Conservation (phyloP, 2,797 vertebrate genomes). For the Mus caroli region DNA sequence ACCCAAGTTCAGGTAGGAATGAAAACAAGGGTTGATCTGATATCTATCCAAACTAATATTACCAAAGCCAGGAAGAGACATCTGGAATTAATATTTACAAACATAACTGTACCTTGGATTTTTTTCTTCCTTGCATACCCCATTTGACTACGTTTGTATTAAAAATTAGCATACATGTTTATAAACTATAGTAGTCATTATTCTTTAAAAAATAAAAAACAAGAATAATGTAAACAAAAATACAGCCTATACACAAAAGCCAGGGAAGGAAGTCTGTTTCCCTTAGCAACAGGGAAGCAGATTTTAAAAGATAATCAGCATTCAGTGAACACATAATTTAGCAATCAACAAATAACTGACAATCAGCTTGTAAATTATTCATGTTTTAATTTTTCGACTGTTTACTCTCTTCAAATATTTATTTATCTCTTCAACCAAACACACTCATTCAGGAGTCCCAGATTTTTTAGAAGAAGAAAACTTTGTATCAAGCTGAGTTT, state of each 20-base stretch:
- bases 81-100: constrained; percentile 36
- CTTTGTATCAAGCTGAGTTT: constrained; percentile 61
- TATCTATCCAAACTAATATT: constrained; percentile 25
- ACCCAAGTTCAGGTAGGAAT: not conserved
- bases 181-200: constrained; percentile 61
- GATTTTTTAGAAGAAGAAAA: constrained; percentile 55
- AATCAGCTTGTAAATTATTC: constrained; percentile 82
- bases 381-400: constrained; percentile 83
- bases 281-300: constrained; percentile 69
- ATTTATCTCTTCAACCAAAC: constrained; percentile 75
- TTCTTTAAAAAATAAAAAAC: constrained; percentile 67
- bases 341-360: constrained; percentile 83
- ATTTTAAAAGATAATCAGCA: constrained; percentile 74
- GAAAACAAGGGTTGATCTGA: not conserved
- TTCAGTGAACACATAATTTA: constrained; percentile 79
- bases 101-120: not conserved
- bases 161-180: constrained; percentile 55
- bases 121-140: not conserved
- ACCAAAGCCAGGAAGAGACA: constrained; percentile 6
- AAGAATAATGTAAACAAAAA: constrained; percentile 68
- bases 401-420: constrained; percentile 82
- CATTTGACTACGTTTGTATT: constrained; percentile 56
- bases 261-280: constrained; percentile 60
- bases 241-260: constrained; percentile 64
- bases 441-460: constrained; percentile 56